Base-by-base conservation (phyloP, 2,888 invertebrate genomes). In the Antheraea assamensis region DNA sequence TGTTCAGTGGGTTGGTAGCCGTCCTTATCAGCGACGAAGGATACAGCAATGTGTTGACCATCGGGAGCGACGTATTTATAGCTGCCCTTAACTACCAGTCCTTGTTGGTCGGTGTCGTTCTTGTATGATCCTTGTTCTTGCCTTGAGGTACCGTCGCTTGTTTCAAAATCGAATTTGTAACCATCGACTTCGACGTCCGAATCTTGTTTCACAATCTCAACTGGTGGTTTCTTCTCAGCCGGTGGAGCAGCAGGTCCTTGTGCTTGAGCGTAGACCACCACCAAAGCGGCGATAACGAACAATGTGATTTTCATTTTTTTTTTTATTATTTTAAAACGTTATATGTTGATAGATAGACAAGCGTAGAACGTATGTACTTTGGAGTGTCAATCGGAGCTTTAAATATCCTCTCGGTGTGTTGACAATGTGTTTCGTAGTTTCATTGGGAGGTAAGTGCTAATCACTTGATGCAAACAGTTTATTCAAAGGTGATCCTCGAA, bases 111-210 rank as follows among this genome's bases (percentile, higher is more conserved):
- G 0, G 94, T 94, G 75, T 95, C 96, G 71, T 95, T 95, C 87
- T 96, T 96, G 81, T 96, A 92, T 72, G 95, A 95, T 0, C 96
- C 96, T 79, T 96, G 95, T 87, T 97, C 97, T 81, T 95, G 95
- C 74, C 96, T 93, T 10, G 95, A 93, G 30, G 96, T 96, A 30
- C 96, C 96, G 80, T 96, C 96, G 82, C 96, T 96, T 4, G 96
- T 96, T 83, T 96, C 96, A 75, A 95, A 96, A 96, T 95, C 95
- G 83, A 96, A 96, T 82, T 95, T 96, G 85, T 96, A 96, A 83
- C 96, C 95, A 78, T 96, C 95, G 75, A 95, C 87, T 75, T 95
- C 95, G 70, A 95, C 95, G 79, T 96, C 96, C 71, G 95, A 95
- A 73, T 96, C 95, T 81, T 96, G 96, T 77, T 96, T 96, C 71